These are phyloP conservation scores for Lissonota sp. DNA, from an alignment of 2,888 invertebrate genomes.

Conservation along the genomic window DNA sequence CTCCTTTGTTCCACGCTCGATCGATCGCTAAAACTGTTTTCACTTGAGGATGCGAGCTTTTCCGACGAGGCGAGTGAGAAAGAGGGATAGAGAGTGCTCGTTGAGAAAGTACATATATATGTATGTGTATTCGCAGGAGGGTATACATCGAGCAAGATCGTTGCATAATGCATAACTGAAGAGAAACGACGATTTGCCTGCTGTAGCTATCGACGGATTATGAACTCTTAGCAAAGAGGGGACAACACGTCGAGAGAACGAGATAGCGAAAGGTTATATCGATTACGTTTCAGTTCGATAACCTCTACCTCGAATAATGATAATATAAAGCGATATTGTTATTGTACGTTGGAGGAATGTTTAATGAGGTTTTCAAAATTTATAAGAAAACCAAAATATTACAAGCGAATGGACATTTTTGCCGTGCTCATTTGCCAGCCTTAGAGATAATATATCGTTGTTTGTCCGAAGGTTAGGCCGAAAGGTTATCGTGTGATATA, in stretches of 20 bases:
- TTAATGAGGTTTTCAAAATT: slow-evolving; percentile 12
- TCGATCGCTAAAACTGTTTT: slow-evolving; percentile 60
- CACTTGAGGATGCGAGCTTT: slow-evolving; percentile 36
- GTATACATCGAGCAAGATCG: slow-evolving; percentile 28
- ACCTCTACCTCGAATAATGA: slow-evolving; percentile 41
- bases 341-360: slow-evolving; percentile 19
- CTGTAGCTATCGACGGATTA: slow-evolving; percentile 53
- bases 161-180: slow-evolving; percentile 61
- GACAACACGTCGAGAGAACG: slow-evolving; percentile 11
- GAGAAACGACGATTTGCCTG: slow-evolving; percentile 60
- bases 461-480: slow-evolving; percentile 3
- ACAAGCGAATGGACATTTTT: slow-evolving; percentile 16
- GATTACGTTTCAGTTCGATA: slow-evolving; percentile 50
- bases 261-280: slow-evolving; percentile 26
- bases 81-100: slow-evolving; percentile 14
- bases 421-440: background rate
- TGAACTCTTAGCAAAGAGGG: slow-evolving; percentile 50
- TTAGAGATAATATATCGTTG: slow-evolving; percentile 45
- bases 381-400: slow-evolving; percentile 7
- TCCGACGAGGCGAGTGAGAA: background rate
- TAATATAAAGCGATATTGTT: slow-evolving; percentile 35
- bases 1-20: slow-evolving; percentile 58
- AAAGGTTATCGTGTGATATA: slow-evolving; percentile 1
- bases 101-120: slow-evolving; percentile 28
- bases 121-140: background rate